Conservation (phyloP, 2,113 vertebrate genomes). For the Poecilia latipinna region DNA sequence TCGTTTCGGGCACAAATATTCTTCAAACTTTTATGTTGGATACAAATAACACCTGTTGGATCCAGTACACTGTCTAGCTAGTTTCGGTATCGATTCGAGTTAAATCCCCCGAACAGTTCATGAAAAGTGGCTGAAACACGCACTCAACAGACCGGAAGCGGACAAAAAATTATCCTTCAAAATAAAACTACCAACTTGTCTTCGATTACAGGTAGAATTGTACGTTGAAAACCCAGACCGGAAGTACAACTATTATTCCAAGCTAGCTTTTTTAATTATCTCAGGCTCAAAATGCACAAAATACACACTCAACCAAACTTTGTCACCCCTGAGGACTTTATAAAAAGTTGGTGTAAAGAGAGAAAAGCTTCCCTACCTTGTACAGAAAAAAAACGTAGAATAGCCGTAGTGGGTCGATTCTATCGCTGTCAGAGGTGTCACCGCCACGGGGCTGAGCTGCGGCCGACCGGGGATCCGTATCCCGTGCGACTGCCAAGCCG, state of each 20-base stretch:
- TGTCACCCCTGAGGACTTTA: background rate
- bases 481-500: conserved; percentile 31
- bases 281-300: conserved; percentile 1
- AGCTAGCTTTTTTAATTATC: conserved; percentile 19
- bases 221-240: conserved; percentile 30
- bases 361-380: conserved; percentile 48
- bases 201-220: rapidly evolving
- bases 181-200: conserved; percentile 15
- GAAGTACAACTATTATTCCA: conserved; percentile 11
- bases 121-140: background rate
- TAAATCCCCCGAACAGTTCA: conserved; percentile 33
- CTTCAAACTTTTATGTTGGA: rapidly evolving
- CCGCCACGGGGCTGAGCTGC: conserved; percentile 37
- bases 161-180: background rate
- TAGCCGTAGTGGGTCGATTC: conserved; percentile 26
- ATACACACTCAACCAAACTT: conserved; percentile 25
- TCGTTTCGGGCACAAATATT: background rate
- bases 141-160: background rate
- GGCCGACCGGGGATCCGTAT: conserved; percentile 19
- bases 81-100: background rate
- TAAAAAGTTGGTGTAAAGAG: background rate
- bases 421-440: conserved; percentile 39
- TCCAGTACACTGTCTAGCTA: rapidly evolving
- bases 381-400: background rate
- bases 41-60: background rate